Evolutionary conservation across 1,140 invertebrate genomes (phyloP), one percentile per base, ranked within the genome.

Genomic region (Lerema accius): DNA sequence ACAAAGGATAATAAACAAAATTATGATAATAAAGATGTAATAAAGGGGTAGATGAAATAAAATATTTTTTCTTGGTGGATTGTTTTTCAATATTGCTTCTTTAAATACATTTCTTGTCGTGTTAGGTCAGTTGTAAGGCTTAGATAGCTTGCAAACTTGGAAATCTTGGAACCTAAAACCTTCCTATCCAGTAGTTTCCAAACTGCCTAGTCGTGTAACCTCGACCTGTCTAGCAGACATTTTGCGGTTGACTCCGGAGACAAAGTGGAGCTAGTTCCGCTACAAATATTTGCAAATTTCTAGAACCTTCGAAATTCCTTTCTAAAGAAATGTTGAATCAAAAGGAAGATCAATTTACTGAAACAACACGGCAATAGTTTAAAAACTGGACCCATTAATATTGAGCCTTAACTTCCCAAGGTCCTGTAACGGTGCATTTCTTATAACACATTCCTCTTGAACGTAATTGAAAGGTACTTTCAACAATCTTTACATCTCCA

Each of bases 121-220:
- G 7, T 32, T 4, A 9, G 28, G 9, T 9, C 28, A 32, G 28
- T 32, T 32, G 9, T 7, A 32, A 7, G 28, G 28, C 9, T 71
- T 62, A 60, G 55, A 72, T 72, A 63, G 67, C 63, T 63, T 72
- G 60, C 58, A 63, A 26, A 58, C 26, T 37, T 45, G n/a, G 14
- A 58, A 35, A 58, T 46, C 28, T 48, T 32, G 46, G 26, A 56
- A 15, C 14, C 49, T 53, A 23, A 7, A 32, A 16, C 42, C 16
- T 16, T 37, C 26, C 15, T n/a, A 2, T 13, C 15, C 40, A 16
- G 11, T 32, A 45, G 55, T 58, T 42, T 45, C 26, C 42, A 46
- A 58, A 58, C 42, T 37, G 55, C 42, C 42, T 46, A 46, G 15
- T 37, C 55, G n/a, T 46, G 42, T 46, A 46, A 58, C 28, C 55